A percentile compares a stretch with the other conserved stretches of the same genome.
phyloP scores from a whole-genome alignment of 2,113 vertebrate species.

The Poicephalus meyeri region DNA sequence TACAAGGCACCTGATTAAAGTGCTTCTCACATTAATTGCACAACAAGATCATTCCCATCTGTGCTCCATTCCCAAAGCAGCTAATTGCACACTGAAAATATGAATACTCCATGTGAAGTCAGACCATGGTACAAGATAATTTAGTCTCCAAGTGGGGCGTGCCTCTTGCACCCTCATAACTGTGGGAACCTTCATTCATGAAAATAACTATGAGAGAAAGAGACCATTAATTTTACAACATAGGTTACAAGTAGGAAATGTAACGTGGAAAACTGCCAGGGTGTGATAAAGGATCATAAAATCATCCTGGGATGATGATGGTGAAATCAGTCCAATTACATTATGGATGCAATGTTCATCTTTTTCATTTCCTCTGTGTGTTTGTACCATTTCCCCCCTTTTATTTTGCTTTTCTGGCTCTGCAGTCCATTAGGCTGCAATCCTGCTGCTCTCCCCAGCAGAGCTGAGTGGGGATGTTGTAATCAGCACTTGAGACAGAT shows the following conservation, averaged over 20 bases:
- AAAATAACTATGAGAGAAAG: not conserved
- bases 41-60: not conserved
- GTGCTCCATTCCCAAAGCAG: not conserved
- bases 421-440: not conserved
- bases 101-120: not conserved
- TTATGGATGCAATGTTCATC: not conserved
- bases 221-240: not conserved
- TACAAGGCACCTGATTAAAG: not conserved
- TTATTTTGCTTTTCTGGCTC: not conserved
- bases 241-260: not conserved
- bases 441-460: not conserved
- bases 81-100: not conserved
- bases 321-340: not conserved
- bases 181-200: not conserved
- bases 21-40: not conserved
- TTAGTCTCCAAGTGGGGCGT: not conserved
- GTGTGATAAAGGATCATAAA: not conserved
- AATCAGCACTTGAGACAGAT: constrained; percentile 41
- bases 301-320: not conserved
- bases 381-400: not conserved
- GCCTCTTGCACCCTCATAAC: not conserved
- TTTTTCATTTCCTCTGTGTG: not conserved
- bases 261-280: not conserved
- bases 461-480: not conserved
- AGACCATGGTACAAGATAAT: not conserved